A percentile compares a stretch with the other conserved stretches of the same genome.
phyloP scores from a whole-genome alignment of 2,888 invertebrate species.

The Dolomedes plantarius region DNA sequence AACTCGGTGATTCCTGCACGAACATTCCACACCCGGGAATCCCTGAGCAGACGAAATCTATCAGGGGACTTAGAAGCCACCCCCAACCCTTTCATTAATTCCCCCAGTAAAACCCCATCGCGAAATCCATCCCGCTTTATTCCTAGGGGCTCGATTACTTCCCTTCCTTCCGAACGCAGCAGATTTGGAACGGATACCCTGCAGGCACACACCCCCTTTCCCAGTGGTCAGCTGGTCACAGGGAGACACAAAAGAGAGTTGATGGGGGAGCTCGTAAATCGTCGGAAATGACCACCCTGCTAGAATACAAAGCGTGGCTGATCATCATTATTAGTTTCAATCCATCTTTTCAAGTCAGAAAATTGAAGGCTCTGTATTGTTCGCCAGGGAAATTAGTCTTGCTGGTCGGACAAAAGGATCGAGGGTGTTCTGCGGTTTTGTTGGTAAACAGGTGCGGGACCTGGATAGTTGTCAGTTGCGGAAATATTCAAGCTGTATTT shows the following conservation, averaged over 20 bases:
- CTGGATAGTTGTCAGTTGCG: too few species aligned
- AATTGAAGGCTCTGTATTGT: background rate
- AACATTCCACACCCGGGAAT: background rate
- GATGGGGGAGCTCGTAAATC: background rate
- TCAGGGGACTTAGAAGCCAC: background rate
- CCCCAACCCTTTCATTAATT: conserved; percentile 4
- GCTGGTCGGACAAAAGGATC: background rate
- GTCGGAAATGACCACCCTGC: conserved; percentile 4
- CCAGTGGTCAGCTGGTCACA: background rate
- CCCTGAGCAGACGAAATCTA: background rate
- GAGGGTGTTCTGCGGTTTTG: background rate
- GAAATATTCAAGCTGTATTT: too few species aligned
- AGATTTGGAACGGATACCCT: background rate
- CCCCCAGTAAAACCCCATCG: background rate
- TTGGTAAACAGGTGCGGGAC: background rate
- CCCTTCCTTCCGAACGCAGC: background rate
- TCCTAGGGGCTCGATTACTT: conserved; percentile 8
- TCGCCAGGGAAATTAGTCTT: background rate
- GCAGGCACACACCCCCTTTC: background rate
- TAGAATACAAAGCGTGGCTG: background rate
- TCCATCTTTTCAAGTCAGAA: background rate
- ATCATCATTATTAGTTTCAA: conserved; percentile 13
- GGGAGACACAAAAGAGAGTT: background rate
- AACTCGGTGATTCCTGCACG: background rate
- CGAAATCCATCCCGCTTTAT: background rate